Conservation (phyloP, 1,140 invertebrate species). For the Lycorma delicatula region DNA sequence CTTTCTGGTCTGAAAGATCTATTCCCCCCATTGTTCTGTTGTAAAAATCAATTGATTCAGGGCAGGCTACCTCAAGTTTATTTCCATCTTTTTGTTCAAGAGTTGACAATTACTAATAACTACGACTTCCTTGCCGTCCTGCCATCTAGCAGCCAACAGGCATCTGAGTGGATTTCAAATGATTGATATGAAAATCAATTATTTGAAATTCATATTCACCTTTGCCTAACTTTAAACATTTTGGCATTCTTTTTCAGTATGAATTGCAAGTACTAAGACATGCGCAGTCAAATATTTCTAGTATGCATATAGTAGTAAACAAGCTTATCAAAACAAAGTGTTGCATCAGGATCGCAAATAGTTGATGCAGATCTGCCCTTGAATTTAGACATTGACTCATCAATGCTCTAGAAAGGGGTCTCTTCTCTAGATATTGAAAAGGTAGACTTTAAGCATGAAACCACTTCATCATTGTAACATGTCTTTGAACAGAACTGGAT, state of each 20-base stretch:
- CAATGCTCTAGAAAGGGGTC: slow-evolving; percentile 18
- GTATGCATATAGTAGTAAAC: slow-evolving; percentile 7
- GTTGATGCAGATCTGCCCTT: slow-evolving; percentile 26
- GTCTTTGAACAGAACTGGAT: no score
- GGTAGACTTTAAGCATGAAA: no score
- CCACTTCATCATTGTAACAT: no score
- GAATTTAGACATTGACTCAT: slow-evolving; percentile 28
- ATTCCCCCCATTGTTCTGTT: slow-evolving; percentile 27
- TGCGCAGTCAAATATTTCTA: neutral
- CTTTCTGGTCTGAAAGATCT: slow-evolving; percentile 27
- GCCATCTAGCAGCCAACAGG: slow-evolving; percentile 16
- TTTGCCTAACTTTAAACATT: slow-evolving; percentile 20
- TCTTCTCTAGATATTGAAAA: no score
- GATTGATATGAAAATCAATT: neutral
- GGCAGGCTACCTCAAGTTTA: slow-evolving; percentile 7
- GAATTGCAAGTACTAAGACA: slow-evolving; percentile 8
- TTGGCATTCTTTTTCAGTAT: slow-evolving; percentile 17
- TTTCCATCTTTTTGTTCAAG: slow-evolving; percentile 17
- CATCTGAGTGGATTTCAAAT: no score
- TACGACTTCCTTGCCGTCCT: slow-evolving; percentile 27
- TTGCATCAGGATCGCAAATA: no score
- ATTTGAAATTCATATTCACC: slow-evolving; percentile 15
- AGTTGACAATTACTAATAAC: slow-evolving; percentile 25
- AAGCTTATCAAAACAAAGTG: slow-evolving; percentile 33
- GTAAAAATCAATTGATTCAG: slow-evolving; percentile 16